Evolutionary conservation across 2,113 vertebrate species (phyloP).

Genomic region (Nibea coibor): DNA sequence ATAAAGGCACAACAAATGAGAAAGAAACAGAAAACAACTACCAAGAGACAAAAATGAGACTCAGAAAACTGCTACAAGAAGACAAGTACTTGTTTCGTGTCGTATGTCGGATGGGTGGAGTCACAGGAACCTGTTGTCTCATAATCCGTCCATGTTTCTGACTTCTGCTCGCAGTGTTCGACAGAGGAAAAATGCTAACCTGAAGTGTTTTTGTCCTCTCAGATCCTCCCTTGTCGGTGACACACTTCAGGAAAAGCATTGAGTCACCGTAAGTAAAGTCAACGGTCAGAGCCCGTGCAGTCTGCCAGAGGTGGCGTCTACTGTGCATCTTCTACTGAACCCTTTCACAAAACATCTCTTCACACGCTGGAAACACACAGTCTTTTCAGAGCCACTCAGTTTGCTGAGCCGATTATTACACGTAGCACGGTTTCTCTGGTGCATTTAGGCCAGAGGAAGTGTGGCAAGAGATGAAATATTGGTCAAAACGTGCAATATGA

Average conservation of each 20-base stretch:
- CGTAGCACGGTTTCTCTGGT: not conserved
- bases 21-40: not conserved
- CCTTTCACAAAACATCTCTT: not conserved
- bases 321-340: slow-evolving; percentile 55
- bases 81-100: not conserved
- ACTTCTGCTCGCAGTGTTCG: not conserved
- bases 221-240: slow-evolving; percentile 99
- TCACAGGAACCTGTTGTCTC: not conserved
- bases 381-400: not conserved
- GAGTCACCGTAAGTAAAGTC: slow-evolving; percentile 97
- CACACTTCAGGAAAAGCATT: slow-evolving; percentile 99
- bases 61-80: not conserved
- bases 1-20: not conserved
- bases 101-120: not conserved
- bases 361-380: not conserved
- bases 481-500: not conserved
- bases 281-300: slow-evolving; percentile 20
- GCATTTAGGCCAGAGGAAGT: not conserved
- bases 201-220: slow-evolving; percentile 75
- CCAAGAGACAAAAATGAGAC: too few species aligned
- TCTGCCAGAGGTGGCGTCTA: slow-evolving; percentile 53
- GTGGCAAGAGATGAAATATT: not conserved
- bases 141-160: slow-evolving; percentile 20
- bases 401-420: not conserved
- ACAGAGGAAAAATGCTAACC: slow-evolving; percentile 38